These are phyloP conservation scores for Meandrusa payeni DNA, from an alignment of 2,888 invertebrate species.

Conservation along the genomic window DNA sequence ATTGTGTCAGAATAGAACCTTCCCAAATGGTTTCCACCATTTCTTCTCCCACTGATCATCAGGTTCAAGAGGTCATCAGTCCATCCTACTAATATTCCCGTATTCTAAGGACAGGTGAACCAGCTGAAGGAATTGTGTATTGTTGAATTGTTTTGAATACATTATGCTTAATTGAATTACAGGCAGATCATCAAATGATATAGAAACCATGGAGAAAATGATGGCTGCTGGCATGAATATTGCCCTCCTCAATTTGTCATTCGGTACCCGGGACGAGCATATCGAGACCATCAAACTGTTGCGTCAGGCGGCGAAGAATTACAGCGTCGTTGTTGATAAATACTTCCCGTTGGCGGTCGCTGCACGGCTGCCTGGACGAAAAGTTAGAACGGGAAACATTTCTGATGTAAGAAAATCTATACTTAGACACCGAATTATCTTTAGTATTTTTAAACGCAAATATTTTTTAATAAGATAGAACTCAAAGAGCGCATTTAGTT, in stretches of 20 bases:
- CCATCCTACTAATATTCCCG: no score
- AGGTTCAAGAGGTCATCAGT: no score
- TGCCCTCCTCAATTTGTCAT: constrained; percentile 66
- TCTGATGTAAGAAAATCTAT: constrained; percentile 83
- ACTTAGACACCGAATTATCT: background rate
- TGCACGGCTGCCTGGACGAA: constrained; percentile 91
- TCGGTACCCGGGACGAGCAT: constrained; percentile 60
- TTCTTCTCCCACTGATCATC: no score
- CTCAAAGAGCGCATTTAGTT: no score
- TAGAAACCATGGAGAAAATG: constrained; percentile 66
- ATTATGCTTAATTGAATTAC: constrained; percentile 9
- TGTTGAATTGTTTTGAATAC: no score
- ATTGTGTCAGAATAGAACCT: no score
- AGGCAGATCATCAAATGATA: constrained; percentile 56
- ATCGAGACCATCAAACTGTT: constrained; percentile 64
- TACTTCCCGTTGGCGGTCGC: constrained; percentile 90
- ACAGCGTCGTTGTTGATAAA: constrained; percentile 81
- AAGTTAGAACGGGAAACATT: constrained; percentile 92
- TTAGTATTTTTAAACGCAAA: no score
- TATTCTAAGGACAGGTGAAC: no score
- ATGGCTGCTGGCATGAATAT: constrained; percentile 78
- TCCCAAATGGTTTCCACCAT: no score
- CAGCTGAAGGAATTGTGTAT: no score
- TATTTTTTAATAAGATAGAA: no score
- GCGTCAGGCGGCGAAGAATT: constrained; percentile 71